These are phyloP conservation scores for Linyphia triangularis DNA, from an alignment of 2,888 invertebrate species.

Conservation along the genomic window DNA sequence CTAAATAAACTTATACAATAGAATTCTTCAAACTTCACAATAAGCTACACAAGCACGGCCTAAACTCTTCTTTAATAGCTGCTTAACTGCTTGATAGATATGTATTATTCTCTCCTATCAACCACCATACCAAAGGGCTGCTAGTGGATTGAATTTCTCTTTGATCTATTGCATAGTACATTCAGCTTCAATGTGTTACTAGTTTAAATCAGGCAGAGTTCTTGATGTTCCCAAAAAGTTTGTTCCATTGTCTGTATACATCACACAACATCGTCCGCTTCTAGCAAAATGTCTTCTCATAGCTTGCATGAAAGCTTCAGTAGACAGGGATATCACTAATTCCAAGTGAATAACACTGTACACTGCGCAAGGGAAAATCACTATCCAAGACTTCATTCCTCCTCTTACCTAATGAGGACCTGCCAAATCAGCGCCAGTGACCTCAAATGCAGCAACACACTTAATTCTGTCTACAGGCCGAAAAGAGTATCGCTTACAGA, in stretches of 20 bases:
- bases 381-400: neutral
- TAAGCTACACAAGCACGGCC: too few species aligned
- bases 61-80: neutral
- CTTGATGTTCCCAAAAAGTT: neutral
- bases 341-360: conserved; percentile 1
- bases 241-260: neutral
- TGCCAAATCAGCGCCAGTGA: conserved; percentile 14
- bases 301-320: too few species aligned
- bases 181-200: neutral
- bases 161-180: neutral
- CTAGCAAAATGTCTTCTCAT: neutral
- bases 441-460: too few species aligned
- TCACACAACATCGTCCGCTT: neutral
- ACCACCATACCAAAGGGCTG: neutral
- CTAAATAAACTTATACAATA: too few species aligned
- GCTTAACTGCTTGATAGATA: neutral
- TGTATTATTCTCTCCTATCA: conserved; percentile 1
- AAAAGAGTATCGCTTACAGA: neutral
- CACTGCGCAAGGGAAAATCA: neutral
- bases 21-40: too few species aligned
- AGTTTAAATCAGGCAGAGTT: neutral
- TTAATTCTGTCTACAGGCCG: neutral
- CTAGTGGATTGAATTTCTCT: neutral
- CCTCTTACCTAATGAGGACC: neutral
- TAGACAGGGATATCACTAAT: neutral